Percentiles rank a stretch among this genome's conserved stretches.
phyloP scores from a whole-genome alignment of 1,140 invertebrate genomes.

The Bombus huntii region DNA sequence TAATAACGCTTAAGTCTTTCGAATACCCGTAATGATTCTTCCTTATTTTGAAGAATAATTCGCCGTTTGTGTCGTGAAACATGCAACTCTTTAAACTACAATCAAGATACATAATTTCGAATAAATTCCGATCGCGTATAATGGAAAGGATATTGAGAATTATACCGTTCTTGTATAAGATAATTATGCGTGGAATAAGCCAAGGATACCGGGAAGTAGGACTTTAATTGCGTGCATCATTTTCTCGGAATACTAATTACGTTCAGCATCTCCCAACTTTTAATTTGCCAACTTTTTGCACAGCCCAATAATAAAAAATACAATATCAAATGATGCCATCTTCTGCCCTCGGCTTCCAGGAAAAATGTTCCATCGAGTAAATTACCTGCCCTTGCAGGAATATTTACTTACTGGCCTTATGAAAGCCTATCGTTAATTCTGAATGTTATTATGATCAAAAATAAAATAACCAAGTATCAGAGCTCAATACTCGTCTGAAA shows the following conservation, averaged over 20 bases:
- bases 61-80: background rate
- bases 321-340: slow-evolving; percentile 23
- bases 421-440: background rate
- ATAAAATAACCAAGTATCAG: background rate
- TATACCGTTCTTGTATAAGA: background rate
- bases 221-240: slow-evolving; percentile 27
- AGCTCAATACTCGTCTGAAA: background rate
- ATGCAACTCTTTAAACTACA: background rate
- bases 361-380: background rate
- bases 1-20: background rate
- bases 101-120: background rate
- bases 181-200: background rate
- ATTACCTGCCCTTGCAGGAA: background rate
- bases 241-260: slow-evolving; percentile 12
- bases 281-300: slow-evolving; percentile 7
- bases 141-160: slow-evolving; percentile 4
- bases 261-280: background rate
- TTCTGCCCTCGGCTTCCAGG: background rate
- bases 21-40: background rate
- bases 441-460: background rate
- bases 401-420: background rate
- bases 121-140: background rate
- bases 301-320: background rate
- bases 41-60: background rate
- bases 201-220: background rate